Evolutionary conservation across 30 jellyfish, hydroid and myxozoan species (phyloP).

Genomic region (Pseudorhiza aurosa): DNA sequence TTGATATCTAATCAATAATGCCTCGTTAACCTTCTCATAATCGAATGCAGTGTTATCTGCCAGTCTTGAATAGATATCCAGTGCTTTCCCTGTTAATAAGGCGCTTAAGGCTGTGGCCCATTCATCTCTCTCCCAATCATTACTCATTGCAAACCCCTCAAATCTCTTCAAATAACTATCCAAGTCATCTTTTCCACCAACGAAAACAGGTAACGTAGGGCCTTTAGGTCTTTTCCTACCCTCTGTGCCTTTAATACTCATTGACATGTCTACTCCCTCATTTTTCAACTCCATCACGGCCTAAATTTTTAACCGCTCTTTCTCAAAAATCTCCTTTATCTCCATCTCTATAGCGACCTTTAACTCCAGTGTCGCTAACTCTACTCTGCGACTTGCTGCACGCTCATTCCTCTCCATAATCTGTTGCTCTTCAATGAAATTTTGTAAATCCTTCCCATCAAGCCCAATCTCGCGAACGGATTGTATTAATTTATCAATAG

Average conservation of each 20-base stretch:
- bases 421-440: conserved; percentile 25
- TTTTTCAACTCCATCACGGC: conserved; percentile 25
- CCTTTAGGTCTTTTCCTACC: conserved; percentile 30
- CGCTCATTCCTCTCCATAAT: conserved; percentile 22
- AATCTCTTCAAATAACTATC: conserved; percentile 49
- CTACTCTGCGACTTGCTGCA: conserved; percentile 24
- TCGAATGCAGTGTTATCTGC: conserved; percentile 39
- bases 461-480: conserved; percentile 19
- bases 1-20: conserved; percentile 29
- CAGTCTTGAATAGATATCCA: conserved; percentile 39
- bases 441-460: conserved; percentile 23
- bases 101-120: conserved; percentile 59
- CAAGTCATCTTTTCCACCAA: conserved; percentile 50
- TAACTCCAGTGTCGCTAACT: conserved; percentile 3
- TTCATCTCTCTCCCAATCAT: conserved; percentile 31
- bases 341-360: conserved; percentile 11
- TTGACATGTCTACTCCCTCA: conserved; percentile 35
- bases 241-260: background rate
- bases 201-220: conserved; percentile 43
- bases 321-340: conserved; percentile 6
- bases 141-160: conserved; percentile 46
- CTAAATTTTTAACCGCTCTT: conserved; percentile 18
- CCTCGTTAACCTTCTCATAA: conserved; percentile 35
- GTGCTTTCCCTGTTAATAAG: conserved; percentile 45
- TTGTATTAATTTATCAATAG: conserved; percentile 19